Conservation (phyloP, 92 coral and sea anemone species). For the Porites lobata region DNA sequence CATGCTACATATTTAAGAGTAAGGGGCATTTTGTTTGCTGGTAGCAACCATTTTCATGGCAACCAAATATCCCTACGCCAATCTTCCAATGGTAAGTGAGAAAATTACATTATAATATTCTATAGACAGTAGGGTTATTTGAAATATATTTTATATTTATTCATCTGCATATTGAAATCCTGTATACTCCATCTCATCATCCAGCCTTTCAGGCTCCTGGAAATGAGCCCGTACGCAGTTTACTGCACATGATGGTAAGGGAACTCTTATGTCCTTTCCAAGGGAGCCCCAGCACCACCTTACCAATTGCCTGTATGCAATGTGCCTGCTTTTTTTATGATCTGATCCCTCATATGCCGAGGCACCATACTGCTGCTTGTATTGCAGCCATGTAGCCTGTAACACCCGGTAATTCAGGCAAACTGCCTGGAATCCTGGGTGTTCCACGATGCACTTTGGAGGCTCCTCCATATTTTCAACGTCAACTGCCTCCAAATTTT, state of each 20-base stretch:
- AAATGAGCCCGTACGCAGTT: slow-evolving; percentile 69
- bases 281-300: slow-evolving; percentile 76
- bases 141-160: neutral
- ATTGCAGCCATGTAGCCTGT: slow-evolving; percentile 73
- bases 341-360: no score
- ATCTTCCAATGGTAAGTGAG: no score
- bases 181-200: slow-evolving; percentile 65
- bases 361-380: slow-evolving; percentile 50
- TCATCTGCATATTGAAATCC: slow-evolving; percentile 67
- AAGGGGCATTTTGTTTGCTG: no score
- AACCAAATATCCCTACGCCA: no score
- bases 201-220: neutral
- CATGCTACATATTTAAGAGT: no score
- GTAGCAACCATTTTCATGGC: no score
- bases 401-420: slow-evolving; percentile 57
- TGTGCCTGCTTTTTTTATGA: no score
- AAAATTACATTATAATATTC: no score
- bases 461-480: slow-evolving; percentile 26
- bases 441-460: slow-evolving; percentile 59
- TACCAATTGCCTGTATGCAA: neutral
- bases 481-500: slow-evolving; percentile 20
- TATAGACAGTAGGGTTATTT: no score
- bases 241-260: slow-evolving; percentile 78
- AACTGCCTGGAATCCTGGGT: neutral
- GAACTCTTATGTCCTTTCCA: slow-evolving; percentile 68